Conservation (phyloP, 2,797 vertebrate genomes). For the Limnodromus scolopaceus region DNA sequence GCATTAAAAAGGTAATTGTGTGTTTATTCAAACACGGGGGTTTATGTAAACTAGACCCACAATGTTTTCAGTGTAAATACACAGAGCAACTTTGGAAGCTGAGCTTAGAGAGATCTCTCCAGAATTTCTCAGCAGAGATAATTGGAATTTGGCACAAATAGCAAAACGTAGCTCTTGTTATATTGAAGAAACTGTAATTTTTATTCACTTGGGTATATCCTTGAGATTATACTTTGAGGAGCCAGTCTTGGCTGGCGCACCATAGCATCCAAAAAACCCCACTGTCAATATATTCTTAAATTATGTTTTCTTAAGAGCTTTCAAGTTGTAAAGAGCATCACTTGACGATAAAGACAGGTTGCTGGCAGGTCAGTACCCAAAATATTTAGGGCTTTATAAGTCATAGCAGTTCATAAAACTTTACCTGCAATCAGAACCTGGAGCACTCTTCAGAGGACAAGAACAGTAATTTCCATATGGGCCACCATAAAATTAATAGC, state of each 20-base stretch:
- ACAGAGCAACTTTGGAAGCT: background rate
- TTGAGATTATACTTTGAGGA: background rate
- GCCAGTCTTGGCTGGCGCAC: background rate
- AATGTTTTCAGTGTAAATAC: background rate
- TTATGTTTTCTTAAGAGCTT: background rate
- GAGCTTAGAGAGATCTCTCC: background rate
- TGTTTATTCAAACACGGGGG: background rate
- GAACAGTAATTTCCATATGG: background rate
- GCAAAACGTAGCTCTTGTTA: background rate
- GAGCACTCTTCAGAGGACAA: background rate
- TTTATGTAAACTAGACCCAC: background rate
- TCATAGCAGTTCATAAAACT: background rate
- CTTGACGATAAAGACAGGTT: background rate
- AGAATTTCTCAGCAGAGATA: background rate
- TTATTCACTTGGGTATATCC: background rate
- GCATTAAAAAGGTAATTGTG: background rate
- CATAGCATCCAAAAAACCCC: background rate
- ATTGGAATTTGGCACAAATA: background rate
- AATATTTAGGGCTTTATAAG: background rate
- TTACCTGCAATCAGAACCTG: background rate
- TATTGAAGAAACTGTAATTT: background rate
- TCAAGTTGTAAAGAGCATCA: background rate
- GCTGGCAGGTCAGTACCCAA: background rate
- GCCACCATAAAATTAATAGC: background rate
- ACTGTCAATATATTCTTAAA: background rate